phyloP scores from a whole-genome alignment of 2,113 vertebrate species.

The Macrotis lagotis region DNA sequence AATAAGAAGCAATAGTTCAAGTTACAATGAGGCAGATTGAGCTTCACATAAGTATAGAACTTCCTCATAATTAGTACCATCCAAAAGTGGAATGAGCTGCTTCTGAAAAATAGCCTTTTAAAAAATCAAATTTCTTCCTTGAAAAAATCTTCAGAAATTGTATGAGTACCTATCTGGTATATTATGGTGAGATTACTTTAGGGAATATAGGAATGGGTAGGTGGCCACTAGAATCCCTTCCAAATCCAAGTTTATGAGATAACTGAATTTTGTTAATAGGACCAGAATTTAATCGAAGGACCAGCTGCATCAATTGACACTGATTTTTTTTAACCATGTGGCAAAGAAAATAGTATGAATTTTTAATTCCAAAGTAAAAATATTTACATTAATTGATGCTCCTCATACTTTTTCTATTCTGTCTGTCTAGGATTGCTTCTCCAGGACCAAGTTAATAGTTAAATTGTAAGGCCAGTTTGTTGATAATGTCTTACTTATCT shows the following conservation, averaged over 20 bases:
- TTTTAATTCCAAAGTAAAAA: background rate
- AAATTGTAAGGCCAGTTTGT: background rate
- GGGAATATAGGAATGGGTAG: background rate
- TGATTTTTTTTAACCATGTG: background rate
- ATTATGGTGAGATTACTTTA: background rate
- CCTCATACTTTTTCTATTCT: background rate
- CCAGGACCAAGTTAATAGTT: background rate
- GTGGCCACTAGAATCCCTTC: background rate
- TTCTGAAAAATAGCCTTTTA: background rate
- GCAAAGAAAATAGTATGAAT: background rate
- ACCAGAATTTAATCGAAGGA: background rate
- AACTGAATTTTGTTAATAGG: background rate
- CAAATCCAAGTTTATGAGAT: background rate
- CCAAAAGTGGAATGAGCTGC: background rate
- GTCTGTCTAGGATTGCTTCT: background rate
- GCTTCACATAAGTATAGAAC: background rate
- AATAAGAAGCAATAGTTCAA: background rate
- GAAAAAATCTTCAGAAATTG: background rate
- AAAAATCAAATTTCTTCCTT: background rate
- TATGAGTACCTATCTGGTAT: background rate
- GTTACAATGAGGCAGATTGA: background rate
- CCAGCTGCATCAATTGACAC: background rate
- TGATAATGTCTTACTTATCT: background rate
- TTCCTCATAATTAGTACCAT: background rate
- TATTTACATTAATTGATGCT: background rate